Base-by-base conservation (phyloP, 2,113 vertebrate species). In the Propithecus coquereli region DNA sequence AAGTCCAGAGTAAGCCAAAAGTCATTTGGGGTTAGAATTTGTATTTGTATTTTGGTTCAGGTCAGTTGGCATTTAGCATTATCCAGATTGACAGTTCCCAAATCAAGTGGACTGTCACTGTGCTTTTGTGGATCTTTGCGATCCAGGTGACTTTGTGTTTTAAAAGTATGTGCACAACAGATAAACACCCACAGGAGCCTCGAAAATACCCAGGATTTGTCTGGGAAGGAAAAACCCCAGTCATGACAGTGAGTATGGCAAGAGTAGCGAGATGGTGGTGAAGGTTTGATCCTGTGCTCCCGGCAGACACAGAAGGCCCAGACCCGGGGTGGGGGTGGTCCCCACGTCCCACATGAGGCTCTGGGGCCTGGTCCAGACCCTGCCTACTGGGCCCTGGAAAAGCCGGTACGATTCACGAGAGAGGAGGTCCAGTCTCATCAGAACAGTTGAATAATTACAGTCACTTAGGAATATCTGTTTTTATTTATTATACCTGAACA, bases 241-340 rank as follows among this genome's bases (percentile, higher is more conserved):
- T 17, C 0, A 0, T 59, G 10, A 6, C 11, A 10, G 2, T 6
- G 13, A 14, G 2, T 11, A 5, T 9, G n/a, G 25, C 22, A 8
- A 8, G 40, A 5, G 12, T 11, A 20, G 32, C 0, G 3, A 50
- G 54, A 12, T 30, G 18, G 18, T 18, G 10, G 0, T 8, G 4
- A 20, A 3, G 17, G 6, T 34, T 27, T 8, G 27, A 9, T 11
- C 30, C 80, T 57, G 25, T 2, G 27, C 22, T 16, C 20, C 27
- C 0, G 3, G 3, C 45, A 54, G 57, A 2, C 2, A 16, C 57
- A 8, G 10, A 6, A 25, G 27, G 11, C 9, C 9, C 16, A 0
- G 52, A 23, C 47, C 17, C n/a, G 9, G 47, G 52, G 52, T 14
- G 52, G 9, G 47, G 52, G 52, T 14, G 52, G 61, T 63, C 27